Percentiles rank a stretch among this genome's conserved stretches.
Evolutionary conservation across 2,113 vertebrate genomes (phyloP).

Genomic region (Sapajus apella): DNA sequence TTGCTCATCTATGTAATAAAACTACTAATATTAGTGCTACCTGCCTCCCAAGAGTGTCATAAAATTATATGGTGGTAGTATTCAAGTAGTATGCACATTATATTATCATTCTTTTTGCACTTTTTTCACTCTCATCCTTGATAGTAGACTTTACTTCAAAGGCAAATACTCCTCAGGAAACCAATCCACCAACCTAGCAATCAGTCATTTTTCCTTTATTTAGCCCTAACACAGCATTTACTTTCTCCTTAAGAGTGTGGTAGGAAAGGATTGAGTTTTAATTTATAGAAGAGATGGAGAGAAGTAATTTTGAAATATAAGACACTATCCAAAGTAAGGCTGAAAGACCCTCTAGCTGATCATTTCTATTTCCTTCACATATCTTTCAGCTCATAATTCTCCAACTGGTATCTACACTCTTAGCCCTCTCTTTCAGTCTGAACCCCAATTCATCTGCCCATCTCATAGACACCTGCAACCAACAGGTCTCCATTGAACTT

Average conservation of each 20-base stretch:
- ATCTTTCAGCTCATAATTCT: background rate
- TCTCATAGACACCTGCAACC: background rate
- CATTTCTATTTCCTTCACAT: background rate
- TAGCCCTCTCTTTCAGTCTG: background rate
- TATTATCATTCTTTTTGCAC: background rate
- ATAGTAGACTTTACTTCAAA: background rate
- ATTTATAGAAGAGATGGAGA: background rate
- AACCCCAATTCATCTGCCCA: background rate
- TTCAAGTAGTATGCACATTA: background rate
- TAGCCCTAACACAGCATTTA: background rate
- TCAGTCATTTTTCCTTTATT: background rate
- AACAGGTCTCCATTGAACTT: background rate
- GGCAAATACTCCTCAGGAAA: background rate
- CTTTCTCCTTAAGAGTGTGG: background rate
- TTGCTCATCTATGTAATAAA: background rate
- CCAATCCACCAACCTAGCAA: background rate
- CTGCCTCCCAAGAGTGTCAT: background rate
- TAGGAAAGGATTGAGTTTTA: background rate
- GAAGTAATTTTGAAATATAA: conserved; percentile 23
- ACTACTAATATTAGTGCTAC: background rate
- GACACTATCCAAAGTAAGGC: background rate
- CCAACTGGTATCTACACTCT: background rate
- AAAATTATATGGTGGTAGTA: background rate
- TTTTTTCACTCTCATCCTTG: background rate
- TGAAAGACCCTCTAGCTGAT: background rate